Evolutionary conservation across 2,888 invertebrate species (phyloP), one percentile per base, ranked within the genome.

Genomic region (Xanthia icteritia): DNA sequence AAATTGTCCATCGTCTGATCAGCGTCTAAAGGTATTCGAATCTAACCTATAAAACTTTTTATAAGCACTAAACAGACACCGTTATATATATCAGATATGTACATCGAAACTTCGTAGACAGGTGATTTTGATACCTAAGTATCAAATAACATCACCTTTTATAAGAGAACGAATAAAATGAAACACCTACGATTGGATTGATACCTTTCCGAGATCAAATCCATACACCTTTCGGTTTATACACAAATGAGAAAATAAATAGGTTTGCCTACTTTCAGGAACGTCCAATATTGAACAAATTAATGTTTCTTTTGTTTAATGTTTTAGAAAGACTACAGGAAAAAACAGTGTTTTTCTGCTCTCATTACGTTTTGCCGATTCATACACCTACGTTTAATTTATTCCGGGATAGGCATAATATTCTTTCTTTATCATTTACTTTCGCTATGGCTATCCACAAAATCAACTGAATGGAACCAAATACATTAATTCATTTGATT

Each of bases 181-280:
- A 68, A 64, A 83, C 75, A 71, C 67, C 73, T 73, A 76, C 69
- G 17, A 36, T 56, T 42, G 23, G 74, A 78, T 74, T 82, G 54
- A 81, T 72, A 74, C 56, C 45, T 64, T 15, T 1, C 36, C 42
- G 20, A 65, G 51, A 77, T 56, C 31, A 66, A 65, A 66, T 56
- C 61, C 15, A 48, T 36, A 56, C 66, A 48, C 45, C 54, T 61
- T 54, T 36, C 63, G 54, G 42, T 67, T 36, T 42, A 42, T 61
- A 61, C 15, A 69, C 31, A 67, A 61, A 66, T 56, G 65, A 66
- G 20, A 79, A 64, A 73, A 36, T 60, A 69, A 66, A 70, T 61
- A 51, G 39, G 36, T 31, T 69, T 1, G 1, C n/a, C 56, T 15
- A 61, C 31, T 65, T 69, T 56, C 39, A 42, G 48, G 42, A 65